A percentile compares a stretch with the other conserved stretches of the same genome.
These are phyloP conservation scores for Taurulus bubalis DNA, from an alignment of 2,113 vertebrate genomes.

Conservation along the genomic window DNA sequence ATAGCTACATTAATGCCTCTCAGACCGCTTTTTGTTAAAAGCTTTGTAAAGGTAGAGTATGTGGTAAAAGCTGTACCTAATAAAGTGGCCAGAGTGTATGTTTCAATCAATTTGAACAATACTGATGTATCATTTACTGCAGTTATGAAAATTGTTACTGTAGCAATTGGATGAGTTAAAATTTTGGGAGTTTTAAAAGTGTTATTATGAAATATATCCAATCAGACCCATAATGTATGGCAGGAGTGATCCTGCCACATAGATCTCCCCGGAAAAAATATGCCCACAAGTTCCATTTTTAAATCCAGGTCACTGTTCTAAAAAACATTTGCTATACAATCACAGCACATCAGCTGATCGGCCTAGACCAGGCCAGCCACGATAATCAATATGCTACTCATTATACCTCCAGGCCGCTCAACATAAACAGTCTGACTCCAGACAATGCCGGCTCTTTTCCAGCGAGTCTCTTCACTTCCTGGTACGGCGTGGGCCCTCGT, in stretches of 20 bases:
- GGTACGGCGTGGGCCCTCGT: conserved; percentile 76
- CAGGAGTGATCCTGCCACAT: not conserved
- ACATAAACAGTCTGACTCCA: conserved; percentile 58
- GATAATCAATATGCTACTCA: conserved; percentile 61
- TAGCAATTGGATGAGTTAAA: not conserved
- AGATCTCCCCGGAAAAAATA: not conserved
- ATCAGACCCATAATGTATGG: not conserved
- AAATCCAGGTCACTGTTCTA: conserved; percentile 25
- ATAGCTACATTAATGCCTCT: not conserved
- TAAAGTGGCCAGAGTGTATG: not conserved
- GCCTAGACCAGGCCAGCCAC: conserved; percentile 26
- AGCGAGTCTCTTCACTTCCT: conserved; percentile 75
- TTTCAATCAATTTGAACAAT: not conserved
- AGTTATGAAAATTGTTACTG: not conserved
- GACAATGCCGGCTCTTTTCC: conserved; percentile 80
- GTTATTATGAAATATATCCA: not conserved
- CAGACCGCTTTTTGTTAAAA: not conserved
- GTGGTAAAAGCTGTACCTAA: not conserved
- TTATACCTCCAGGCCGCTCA: conserved; percentile 49
- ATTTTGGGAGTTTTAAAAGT: not conserved
- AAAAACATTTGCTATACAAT: conserved; percentile 28
- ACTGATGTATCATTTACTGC: not conserved
- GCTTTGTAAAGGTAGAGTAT: not conserved
- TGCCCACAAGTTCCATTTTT: conserved; percentile 13
- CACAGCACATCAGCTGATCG: conserved; percentile 51